Evolutionary conservation across 2,113 vertebrate genomes (phyloP).

Genomic region (Corythaeola cristata): DNA sequence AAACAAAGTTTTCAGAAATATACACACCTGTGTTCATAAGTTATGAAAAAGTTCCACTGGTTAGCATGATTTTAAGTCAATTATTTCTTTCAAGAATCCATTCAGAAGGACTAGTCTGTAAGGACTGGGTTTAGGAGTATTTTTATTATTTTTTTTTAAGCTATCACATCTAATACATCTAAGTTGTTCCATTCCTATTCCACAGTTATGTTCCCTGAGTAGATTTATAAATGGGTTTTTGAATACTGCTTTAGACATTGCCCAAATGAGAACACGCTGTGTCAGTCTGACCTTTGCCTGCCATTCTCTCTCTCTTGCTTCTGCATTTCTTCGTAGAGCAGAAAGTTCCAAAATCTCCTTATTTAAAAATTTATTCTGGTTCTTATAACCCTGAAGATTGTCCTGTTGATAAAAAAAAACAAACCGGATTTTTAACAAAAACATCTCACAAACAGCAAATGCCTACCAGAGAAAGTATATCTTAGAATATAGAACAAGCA

Average conservation of each 20-base stretch:
- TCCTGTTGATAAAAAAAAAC: conserved; percentile 78
- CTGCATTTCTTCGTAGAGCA: conserved; percentile 88
- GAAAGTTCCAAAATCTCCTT: conserved; percentile 98
- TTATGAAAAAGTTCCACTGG: neutral
- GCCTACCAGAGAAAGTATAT: neutral
- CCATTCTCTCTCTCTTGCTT: conserved; percentile 86
- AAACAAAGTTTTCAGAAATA: neutral
- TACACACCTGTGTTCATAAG: neutral
- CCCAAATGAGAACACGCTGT: neutral
- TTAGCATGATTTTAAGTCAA: neutral
- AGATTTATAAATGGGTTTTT: neutral
- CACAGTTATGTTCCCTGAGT: neutral
- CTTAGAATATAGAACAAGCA: neutral
- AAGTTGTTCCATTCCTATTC: neutral
- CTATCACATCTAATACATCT: neutral
- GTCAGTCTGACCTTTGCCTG: conserved; percentile 86
- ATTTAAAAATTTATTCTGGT: conserved; percentile 97
- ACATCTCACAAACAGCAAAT: neutral
- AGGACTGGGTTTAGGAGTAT: neutral
- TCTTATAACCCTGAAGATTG: conserved; percentile 93
- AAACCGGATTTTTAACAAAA: neutral
- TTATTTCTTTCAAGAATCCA: neutral
- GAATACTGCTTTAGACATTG: neutral
- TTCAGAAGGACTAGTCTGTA: neutral
- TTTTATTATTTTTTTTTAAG: neutral